These are phyloP conservation scores for Halcyon leucocephala DNA, from an alignment of 2,797 vertebrate genomes.

Conservation along the genomic window DNA sequence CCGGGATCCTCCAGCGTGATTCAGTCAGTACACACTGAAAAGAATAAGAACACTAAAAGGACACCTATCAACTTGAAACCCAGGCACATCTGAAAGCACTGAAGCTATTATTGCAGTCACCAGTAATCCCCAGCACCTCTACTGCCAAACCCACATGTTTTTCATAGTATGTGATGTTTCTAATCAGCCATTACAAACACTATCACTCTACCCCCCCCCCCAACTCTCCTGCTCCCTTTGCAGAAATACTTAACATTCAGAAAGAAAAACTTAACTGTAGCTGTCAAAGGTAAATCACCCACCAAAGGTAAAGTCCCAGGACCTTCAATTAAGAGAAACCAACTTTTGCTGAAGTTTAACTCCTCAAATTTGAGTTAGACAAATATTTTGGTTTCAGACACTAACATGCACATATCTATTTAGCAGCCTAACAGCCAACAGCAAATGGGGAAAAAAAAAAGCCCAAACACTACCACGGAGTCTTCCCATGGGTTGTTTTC, in stretches of 20 bases:
- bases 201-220: fast-evolving
- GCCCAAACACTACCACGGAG: neutral
- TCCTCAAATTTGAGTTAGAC: neutral
- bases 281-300: neutral
- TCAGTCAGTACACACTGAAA: neutral
- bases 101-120: neutral
- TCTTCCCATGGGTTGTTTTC: neutral
- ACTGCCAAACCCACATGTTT: neutral
- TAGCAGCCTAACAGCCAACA: neutral
- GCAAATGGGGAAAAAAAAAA: neutral
- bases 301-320: neutral
- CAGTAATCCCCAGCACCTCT: neutral
- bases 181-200: neutral
- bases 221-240: neutral
- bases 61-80: neutral
- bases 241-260: neutral
- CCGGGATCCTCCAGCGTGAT: neutral
- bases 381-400: neutral
- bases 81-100: neutral
- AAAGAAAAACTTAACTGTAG: fast-evolving
- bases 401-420: neutral
- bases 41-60: neutral
- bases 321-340: neutral
- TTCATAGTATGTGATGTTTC: neutral
- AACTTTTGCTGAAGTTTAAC: neutral